Conservation (phyloP, 2,113 vertebrate species). For the Alligator mississippiensis region DNA sequence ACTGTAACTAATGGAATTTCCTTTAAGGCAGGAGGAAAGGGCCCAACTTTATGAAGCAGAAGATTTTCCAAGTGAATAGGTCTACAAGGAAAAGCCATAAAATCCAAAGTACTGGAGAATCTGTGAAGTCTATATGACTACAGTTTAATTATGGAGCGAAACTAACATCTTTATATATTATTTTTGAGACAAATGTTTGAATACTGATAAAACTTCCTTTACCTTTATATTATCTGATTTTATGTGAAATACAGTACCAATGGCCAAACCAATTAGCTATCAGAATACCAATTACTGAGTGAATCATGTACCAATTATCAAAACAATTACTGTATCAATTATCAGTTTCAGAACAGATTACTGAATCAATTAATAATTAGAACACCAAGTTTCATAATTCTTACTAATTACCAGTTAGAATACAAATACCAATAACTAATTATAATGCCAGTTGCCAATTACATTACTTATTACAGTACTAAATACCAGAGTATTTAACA, state of each 20-base stretch:
- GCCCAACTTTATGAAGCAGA: neutral
- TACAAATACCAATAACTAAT: neutral
- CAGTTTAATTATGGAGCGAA: neutral
- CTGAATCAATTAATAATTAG: too few relatives aligned
- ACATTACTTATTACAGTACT: neutral
- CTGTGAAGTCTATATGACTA: neutral
- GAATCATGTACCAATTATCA: neutral
- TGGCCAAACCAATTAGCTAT: neutral
- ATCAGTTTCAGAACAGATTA: neutral
- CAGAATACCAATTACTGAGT: neutral
- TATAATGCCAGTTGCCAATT: neutral
- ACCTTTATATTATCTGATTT: neutral
- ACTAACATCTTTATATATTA: neutral
- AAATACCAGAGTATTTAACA: neutral
- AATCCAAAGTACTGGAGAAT: neutral
- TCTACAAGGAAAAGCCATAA: neutral
- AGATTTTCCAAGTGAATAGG: neutral
- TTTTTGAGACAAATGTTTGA: neutral
- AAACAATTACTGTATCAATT: neutral
- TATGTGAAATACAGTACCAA: neutral
- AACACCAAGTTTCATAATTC: too few relatives aligned
- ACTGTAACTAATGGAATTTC: neutral
- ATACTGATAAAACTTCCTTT: neutral
- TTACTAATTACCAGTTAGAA: neutral
- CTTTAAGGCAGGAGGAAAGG: neutral